Conservation (phyloP, 2,888 invertebrate species). For the Smittia sp. region DNA sequence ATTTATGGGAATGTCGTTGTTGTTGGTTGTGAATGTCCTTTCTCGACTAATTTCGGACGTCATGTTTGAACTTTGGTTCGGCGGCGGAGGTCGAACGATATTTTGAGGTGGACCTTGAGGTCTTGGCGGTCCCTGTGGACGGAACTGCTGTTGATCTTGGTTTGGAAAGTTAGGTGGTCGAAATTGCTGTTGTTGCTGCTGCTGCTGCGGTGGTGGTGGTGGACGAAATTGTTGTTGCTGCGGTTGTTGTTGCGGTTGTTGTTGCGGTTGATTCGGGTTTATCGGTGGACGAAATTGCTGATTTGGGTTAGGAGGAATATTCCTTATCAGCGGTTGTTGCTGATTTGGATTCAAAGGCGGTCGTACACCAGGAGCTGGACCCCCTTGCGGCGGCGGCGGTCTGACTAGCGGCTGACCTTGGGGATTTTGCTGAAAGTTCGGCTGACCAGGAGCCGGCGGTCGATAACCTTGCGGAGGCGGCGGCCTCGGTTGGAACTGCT, state of each 20-base stretch:
- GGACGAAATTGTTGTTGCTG: slow-evolving; percentile 4
- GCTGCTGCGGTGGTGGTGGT: neutral
- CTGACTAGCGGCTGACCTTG: slow-evolving; percentile 27
- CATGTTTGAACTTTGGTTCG: slow-evolving; percentile 36
- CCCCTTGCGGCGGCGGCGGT: slow-evolving; percentile 19
- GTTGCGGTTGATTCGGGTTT: slow-evolving; percentile 3
- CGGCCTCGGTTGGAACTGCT: slow-evolving; percentile 11
- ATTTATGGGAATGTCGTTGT: neutral
- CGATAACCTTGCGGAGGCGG: slow-evolving; percentile 44
- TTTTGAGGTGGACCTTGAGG: slow-evolving; percentile 22
- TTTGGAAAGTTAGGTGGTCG: neutral
- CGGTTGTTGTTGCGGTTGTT: slow-evolving; percentile 33
- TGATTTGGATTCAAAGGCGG: slow-evolving; percentile 26
- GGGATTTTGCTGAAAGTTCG: slow-evolving; percentile 16
- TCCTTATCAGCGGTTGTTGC: slow-evolving; percentile 29
- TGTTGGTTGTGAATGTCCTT: slow-evolving; percentile 43
- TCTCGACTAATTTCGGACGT: slow-evolving; percentile 43
- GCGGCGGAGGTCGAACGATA: slow-evolving; percentile 13
- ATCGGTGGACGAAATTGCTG: slow-evolving; percentile 15
- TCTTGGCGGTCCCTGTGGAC: neutral
- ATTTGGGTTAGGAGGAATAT: slow-evolving; percentile 16
- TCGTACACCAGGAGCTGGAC: slow-evolving; percentile 7
- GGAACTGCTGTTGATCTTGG: neutral
- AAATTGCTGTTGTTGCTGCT: slow-evolving; percentile 17
- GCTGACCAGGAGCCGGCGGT: slow-evolving; percentile 41